A percentile compares a stretch with the other conserved stretches of the same genome.
These are phyloP conservation scores for Drosophila sordidula DNA, from an alignment of 2,888 invertebrate species.

Conservation along the genomic window DNA sequence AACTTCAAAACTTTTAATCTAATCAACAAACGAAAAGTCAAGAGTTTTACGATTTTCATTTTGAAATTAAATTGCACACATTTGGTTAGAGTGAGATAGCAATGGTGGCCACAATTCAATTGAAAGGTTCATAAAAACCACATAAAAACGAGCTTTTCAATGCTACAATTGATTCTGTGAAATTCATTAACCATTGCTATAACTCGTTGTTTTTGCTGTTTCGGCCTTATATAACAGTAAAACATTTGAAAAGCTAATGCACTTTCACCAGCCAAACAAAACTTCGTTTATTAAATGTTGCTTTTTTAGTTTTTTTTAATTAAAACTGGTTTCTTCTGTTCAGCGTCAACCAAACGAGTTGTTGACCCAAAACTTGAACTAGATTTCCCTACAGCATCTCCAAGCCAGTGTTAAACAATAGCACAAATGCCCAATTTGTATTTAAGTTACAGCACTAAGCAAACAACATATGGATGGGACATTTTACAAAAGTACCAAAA, in stretches of 20 bases:
- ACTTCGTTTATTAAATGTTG: constrained; percentile 57
- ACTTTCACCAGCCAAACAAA: constrained; percentile 64
- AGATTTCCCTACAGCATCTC: constrained; percentile 67
- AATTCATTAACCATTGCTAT: constrained; percentile 31
- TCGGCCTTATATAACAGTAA: constrained; percentile 59
- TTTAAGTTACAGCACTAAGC: constrained; percentile 1
- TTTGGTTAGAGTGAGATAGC: constrained; percentile 11
- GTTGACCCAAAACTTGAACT: constrained; percentile 74
- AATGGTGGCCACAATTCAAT: constrained; percentile 7
- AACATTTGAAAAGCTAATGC: constrained; percentile 39
- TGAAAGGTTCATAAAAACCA: constrained; percentile 10
- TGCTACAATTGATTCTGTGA: constrained; percentile 47
- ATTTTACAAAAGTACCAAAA: too few species aligned
- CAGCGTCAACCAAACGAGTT: constrained; percentile 42
- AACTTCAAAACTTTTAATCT: constrained; percentile 68
- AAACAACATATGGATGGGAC: too few species aligned
- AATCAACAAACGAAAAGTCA: constrained; percentile 37
- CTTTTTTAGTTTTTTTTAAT: constrained; percentile 59
- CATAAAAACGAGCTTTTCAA: constrained; percentile 6
- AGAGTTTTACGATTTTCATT: constrained; percentile 10
- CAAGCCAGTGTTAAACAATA: constrained; percentile 20
- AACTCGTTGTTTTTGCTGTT: constrained; percentile 6
- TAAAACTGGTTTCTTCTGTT: constrained; percentile 64
- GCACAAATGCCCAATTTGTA: constrained; percentile 45
- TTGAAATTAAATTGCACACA: constrained; percentile 16